Base-by-base conservation (phyloP, 2,113 vertebrate genomes). In the Dipodomys ordii region DNA sequence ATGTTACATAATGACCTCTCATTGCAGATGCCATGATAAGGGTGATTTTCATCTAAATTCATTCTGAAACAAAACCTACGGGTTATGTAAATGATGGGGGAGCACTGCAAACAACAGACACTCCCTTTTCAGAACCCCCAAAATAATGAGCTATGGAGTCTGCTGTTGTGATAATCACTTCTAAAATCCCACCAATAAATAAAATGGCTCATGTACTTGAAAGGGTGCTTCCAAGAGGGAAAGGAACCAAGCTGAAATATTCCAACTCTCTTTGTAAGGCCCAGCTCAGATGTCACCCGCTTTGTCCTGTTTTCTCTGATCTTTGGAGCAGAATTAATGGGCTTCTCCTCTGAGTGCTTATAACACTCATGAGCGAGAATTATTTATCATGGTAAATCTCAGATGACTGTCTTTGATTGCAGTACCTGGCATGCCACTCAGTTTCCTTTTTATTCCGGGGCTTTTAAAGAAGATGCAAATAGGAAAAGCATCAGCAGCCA, bases 281-380 rank as follows among this genome's bases (percentile, higher is more conserved):
- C 35, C 19, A 67, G 53, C 73, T 73, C 77, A 80, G 87, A 77
- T 53, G 68, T 78, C 86, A 90, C 16, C 20, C 11, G 20, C 57
- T 95, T 84, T 88, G 76, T 69, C 85, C 84, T 1, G 7, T 60
- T 86, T 80, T 46, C 89, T 95, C 92, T 95, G 84, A 87, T 95
- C 62, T 69, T 10, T 32, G 64, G n/a, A 39, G 80, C 65, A 92
- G 89, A 92, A 95, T 93, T 83, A 86, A 92, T 6, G 77, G 53
- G 69, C 32, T 72, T 83, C 67, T 86, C 44, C 28, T 84, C 79
- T 13, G 23, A 57, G 76, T 27, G 39, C 28, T 88, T 25, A 28
- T 9, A 4, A 16, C 35, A 4, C 57, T 88, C 19, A 6, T 28
- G 16, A 22, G 44, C 0, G 5, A 32, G 65, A 92, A 93, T 81